phyloP scores from a whole-genome alignment of 2,797 vertebrate species.

The Hydrocynus forskahlii region DNA sequence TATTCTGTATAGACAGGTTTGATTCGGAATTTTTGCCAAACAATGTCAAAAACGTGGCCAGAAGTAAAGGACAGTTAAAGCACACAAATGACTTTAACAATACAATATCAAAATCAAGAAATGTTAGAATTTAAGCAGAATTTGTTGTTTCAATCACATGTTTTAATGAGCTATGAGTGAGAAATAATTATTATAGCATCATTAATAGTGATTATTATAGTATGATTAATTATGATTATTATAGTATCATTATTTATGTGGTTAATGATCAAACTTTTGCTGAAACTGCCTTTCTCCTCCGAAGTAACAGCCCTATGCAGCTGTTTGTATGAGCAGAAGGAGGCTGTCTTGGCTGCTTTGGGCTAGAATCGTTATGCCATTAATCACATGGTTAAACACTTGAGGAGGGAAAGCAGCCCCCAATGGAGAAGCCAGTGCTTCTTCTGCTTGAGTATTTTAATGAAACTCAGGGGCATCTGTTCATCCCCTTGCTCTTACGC shows the following conservation, averaged over 20 bases:
- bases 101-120: not conserved
- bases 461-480: conserved; percentile 8
- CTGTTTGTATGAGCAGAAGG: conserved; percentile 1
- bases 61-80: too few species aligned
- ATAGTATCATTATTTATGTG: too few species aligned
- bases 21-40: not conserved
- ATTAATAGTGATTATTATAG: too few species aligned
- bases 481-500: not conserved
- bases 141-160: too few species aligned
- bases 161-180: too few species aligned
- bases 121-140: too few species aligned
- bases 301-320: not conserved
- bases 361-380: conserved; percentile 15
- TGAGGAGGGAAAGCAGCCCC: conserved; percentile 23
- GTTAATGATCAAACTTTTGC: not conserved
- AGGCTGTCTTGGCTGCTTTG: not conserved
- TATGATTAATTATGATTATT: too few species aligned
- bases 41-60: not conserved
- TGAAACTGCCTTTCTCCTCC: not conserved
- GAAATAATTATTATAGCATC: too few species aligned
- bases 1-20: not conserved
- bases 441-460: conserved; percentile 38
- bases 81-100: too few species aligned
- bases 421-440: not conserved
- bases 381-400: conserved; percentile 49